Base-by-base conservation (phyloP, 2,113 vertebrate species). In the Anguilla rostrata region DNA sequence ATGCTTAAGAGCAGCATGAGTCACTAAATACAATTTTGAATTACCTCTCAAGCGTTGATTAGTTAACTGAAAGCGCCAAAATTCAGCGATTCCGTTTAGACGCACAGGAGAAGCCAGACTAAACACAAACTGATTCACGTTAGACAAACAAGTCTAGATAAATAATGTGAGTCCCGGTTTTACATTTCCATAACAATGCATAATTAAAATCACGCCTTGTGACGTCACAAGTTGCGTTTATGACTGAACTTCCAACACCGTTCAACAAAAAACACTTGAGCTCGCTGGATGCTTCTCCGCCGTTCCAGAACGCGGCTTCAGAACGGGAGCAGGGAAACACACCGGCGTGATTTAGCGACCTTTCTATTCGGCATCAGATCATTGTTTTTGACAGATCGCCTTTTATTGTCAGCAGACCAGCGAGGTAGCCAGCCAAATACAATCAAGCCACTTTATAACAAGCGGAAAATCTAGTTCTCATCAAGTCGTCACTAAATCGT, bases 271-370 rank as follows among this genome's bases (percentile, higher is more conserved):
- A 71, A 60, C 75, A 86, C 53, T 26, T 66, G 20, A 86, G 46
- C 81, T 46, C 18, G 87, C 18, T 26, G 26, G 60, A 66, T 60
- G 40, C 87, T 39, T 78, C 60, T 26, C 82, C 22, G 78, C 81
- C 39, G 75, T 88, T 86, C 84, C 84, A 90, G 84, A 88, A 88
- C 29, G 26, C 12, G 78, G 39, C 78, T 22, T 80, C 78, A 41
- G 8, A 41, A 20, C 29, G 16, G 12, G 29, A 80, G 34, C 12
- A 40, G 71, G 16, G 39, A 80, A 41, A 80, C 16, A 80, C 16
- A 39, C 4, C 1, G 14, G 39, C 12, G 12, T 20, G 18, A 20
- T 34, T 78, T 78, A 34, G 34, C 34, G 34, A 78, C 34, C 12
- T 78, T 39, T 46, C 9, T 53, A 66, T 20, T 3, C 26, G 60